Conservation (phyloP, 2,113 vertebrate species). For the Phalacrocorax brasilianus region DNA sequence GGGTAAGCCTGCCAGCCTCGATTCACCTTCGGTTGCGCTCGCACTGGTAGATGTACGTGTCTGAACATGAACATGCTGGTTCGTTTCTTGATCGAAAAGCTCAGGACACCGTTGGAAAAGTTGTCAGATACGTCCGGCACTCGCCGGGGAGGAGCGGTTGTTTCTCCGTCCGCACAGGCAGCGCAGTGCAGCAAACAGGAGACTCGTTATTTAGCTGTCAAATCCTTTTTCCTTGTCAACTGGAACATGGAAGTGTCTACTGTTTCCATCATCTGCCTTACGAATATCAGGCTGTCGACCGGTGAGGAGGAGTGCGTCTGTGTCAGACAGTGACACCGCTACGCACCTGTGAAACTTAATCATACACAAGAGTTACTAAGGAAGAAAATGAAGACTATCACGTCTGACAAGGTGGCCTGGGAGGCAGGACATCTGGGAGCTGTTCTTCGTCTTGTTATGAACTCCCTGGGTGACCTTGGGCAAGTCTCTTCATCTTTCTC, state of each 20-base stretch:
- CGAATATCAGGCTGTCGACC: fast-evolving
- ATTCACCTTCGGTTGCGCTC: fast-evolving
- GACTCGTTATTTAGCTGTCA: not conserved
- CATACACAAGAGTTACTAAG: fast-evolving
- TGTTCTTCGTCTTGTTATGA: not conserved
- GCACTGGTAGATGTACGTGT: not conserved
- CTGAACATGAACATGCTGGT: not conserved
- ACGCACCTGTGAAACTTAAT: not conserved
- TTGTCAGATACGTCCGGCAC: fast-evolving
- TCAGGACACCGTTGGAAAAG: not conserved
- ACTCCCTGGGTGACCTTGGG: not conserved
- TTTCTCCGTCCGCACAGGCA: fast-evolving
- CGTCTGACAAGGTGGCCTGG: not conserved
- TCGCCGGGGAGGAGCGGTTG: not conserved
- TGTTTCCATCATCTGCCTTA: not conserved
- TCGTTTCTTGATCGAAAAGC: not conserved
- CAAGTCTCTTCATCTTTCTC: not conserved
- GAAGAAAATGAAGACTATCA: not conserved
- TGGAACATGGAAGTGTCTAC: not conserved
- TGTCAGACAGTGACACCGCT: not conserved
- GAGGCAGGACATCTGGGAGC: not conserved
- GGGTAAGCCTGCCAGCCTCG: not conserved
- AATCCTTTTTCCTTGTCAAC: not conserved
- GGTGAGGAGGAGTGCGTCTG: not conserved
- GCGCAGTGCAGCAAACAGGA: not conserved